Conservation (phyloP, 2,888 invertebrate species). For the Diarsia mendica region DNA sequence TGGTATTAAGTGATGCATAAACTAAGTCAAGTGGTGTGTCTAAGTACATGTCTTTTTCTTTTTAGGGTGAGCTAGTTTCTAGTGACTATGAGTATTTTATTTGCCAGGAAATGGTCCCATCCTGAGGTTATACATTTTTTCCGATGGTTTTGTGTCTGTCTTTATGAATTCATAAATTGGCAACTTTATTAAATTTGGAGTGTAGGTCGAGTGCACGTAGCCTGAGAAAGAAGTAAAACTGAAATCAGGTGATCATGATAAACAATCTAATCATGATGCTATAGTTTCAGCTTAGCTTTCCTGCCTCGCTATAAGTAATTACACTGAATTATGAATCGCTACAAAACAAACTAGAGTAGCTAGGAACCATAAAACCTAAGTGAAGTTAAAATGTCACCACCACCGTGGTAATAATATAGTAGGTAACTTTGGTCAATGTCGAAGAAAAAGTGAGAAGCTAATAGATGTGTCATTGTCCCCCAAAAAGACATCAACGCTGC, state of each 20-base stretch:
- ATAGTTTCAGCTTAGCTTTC: background rate
- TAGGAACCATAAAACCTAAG: too few relatives aligned
- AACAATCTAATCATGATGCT: background rate
- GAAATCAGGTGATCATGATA: background rate
- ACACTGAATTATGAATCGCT: too few relatives aligned
- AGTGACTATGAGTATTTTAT: slow-evolving; percentile 6
- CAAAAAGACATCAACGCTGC: slow-evolving; percentile 40
- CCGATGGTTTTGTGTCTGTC: background rate
- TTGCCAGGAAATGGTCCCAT: background rate
- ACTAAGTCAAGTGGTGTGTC: slow-evolving; percentile 25
- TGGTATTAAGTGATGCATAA: slow-evolving; percentile 47
- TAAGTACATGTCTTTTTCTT: slow-evolving; percentile 25
- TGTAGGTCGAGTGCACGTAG: too few relatives aligned
- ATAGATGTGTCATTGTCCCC: background rate
- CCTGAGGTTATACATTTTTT: background rate
- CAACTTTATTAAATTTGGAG: background rate
- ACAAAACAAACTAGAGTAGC: background rate
- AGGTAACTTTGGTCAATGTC: background rate
- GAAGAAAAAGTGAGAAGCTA: background rate
- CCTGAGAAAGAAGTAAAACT: background rate
- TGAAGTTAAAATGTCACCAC: background rate
- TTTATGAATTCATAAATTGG: background rate
- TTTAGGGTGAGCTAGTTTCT: background rate
- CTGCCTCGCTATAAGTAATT: background rate
- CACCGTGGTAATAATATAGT: background rate